Conservation (phyloP, 2,113 vertebrate species). For the Plestiodon gilberti region DNA sequence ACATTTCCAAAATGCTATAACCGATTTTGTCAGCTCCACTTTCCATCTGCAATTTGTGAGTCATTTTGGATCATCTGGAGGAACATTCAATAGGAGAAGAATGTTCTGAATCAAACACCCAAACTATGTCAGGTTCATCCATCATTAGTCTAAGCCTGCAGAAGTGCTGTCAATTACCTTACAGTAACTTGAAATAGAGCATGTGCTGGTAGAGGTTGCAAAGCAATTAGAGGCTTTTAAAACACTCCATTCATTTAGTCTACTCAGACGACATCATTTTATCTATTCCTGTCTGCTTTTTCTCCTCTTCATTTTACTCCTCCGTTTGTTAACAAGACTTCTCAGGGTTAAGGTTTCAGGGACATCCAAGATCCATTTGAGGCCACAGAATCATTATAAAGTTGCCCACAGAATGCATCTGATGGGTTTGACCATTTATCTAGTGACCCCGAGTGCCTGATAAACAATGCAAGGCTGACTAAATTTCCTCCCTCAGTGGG, state of each 20-base stretch:
- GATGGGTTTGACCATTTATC: slow-evolving; percentile 57
- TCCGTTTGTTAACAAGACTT: slow-evolving; percentile 62
- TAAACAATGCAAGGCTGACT: slow-evolving; percentile 42
- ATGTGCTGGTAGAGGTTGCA: slow-evolving; percentile 23
- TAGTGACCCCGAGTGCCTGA: slow-evolving; percentile 42
- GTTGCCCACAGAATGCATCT: slow-evolving; percentile 43
- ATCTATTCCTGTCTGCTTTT: slow-evolving; percentile 45
- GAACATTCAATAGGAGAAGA: neutral
- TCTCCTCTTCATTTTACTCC: slow-evolving; percentile 25
- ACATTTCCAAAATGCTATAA: rapidly evolving
- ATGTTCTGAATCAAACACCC: neutral
- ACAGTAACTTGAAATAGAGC: neutral
- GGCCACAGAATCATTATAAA: slow-evolving; percentile 44
- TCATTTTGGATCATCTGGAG: neutral
- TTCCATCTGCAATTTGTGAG: slow-evolving; percentile 15
- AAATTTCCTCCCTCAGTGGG: slow-evolving; percentile 26
- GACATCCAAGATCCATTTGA: slow-evolving; percentile 55
- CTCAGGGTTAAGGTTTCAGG: slow-evolving; percentile 43
- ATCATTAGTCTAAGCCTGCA: neutral
- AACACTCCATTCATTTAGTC: slow-evolving; percentile 39
- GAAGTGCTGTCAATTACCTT: neutral
- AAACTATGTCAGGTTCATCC: neutral
- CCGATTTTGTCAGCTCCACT: neutral
- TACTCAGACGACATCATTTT: slow-evolving; percentile 57
- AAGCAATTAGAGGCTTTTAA: slow-evolving; percentile 47